Percentiles rank a stretch among this genome's conserved stretches.
Conservation (phyloP, 2,113 vertebrate genomes). For the Camelus dromedarius region DNA sequence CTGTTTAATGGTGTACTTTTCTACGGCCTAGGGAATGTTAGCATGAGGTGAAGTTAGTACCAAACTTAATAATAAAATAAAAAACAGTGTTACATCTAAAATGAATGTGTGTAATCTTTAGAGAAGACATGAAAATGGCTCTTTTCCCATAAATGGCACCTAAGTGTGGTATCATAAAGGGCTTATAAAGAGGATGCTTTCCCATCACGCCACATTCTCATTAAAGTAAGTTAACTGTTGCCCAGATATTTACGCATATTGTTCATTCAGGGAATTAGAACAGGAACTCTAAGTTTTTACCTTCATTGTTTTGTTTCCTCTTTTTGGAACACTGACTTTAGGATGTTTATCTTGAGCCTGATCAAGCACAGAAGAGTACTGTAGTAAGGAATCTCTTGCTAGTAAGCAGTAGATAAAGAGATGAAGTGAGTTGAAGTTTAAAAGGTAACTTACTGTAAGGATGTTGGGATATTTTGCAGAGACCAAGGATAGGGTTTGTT, state of each 20-base stretch:
- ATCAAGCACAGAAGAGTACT: background rate
- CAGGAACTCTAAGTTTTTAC: background rate
- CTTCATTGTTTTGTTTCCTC: background rate
- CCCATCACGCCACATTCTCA: background rate
- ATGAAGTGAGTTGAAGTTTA: constrained; percentile 17
- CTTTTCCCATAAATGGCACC: background rate
- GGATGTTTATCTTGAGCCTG: constrained; percentile 28
- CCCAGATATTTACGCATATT: background rate
- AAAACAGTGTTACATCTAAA: background rate
- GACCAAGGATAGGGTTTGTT: background rate
- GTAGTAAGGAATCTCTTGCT: background rate
- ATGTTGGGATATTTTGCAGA: background rate
- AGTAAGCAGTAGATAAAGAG: background rate
- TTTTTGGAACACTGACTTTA: background rate
- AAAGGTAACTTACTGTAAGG: background rate
- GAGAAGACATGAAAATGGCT: background rate
- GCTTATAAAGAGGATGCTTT: background rate
- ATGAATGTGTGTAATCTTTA: constrained; percentile 36
- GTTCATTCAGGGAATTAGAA: background rate
- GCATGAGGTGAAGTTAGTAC: background rate
- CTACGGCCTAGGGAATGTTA: constrained; percentile 13
- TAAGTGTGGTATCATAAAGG: background rate
- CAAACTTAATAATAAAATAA: background rate
- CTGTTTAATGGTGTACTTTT: background rate
- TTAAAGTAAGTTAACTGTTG: background rate